Conservation (phyloP, 1,140 invertebrate species). For the Cotesia vestalis region DNA sequence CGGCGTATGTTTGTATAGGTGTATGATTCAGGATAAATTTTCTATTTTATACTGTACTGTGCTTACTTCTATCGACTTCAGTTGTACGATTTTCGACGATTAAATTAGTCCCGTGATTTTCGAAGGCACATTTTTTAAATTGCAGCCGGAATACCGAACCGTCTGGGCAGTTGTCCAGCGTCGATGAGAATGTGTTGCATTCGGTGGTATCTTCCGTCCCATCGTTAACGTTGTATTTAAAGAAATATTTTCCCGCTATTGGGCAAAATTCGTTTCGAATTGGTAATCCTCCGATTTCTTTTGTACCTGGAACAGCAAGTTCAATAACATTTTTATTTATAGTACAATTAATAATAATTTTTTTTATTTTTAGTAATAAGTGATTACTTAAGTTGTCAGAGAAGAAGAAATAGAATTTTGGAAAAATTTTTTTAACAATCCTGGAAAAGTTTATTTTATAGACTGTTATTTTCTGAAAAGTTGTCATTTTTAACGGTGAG, state of each 20-base stretch:
- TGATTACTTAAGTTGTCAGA: too few species aligned
- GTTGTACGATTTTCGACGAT: constrained; percentile 31
- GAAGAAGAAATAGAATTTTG: too few species aligned
- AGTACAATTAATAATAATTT: neutral
- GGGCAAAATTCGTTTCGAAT: constrained; percentile 74
- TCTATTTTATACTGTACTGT: constrained; percentile 5
- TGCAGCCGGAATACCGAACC: constrained; percentile 70
- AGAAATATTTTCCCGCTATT: constrained; percentile 72
- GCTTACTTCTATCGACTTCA: constrained; percentile 36
- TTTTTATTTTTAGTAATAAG: neutral
- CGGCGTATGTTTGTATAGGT: too few species aligned
- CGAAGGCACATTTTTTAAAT: constrained; percentile 70
- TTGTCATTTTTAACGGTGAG: too few species aligned
- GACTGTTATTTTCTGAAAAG: too few species aligned
- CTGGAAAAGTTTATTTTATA: too few species aligned
- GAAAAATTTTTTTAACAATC: too few species aligned
- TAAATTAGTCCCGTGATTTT: constrained; percentile 57
- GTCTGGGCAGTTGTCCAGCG: constrained; percentile 73
- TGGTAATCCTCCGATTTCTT: constrained; percentile 62
- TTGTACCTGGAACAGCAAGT: constrained; percentile 64
- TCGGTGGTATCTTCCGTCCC: constrained; percentile 65
- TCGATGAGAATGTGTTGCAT: constrained; percentile 69
- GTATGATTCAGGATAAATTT: constrained; percentile 12
- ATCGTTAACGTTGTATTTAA: constrained; percentile 71
- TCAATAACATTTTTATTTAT: constrained; percentile 31